A percentile compares a stretch with the other conserved stretches of the same genome.
Evolutionary conservation across 2,888 invertebrate species (phyloP).

Genomic region (Zhengitettix transpicula): DNA sequence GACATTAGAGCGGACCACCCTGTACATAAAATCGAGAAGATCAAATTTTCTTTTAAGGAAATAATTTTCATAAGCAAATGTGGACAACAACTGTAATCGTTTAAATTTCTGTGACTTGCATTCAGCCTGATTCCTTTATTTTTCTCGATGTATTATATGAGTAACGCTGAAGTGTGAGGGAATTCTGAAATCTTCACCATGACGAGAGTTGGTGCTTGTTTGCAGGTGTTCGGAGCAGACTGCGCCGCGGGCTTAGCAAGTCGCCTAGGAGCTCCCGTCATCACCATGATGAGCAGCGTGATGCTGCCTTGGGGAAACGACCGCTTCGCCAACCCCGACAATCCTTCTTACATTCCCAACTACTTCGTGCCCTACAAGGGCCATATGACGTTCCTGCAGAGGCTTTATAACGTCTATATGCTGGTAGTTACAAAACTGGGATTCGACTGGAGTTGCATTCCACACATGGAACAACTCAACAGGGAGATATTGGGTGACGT

Average conservation of each 20-base stretch:
- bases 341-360: neutral
- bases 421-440: neutral
- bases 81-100: no score
- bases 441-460: neutral
- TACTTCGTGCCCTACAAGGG: neutral
- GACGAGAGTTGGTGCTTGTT: neutral
- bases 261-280: neutral
- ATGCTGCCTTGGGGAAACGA: neutral
- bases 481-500: neutral
- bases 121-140: no score
- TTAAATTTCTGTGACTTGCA: no score
- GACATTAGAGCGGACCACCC: no score
- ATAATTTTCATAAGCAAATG: no score
- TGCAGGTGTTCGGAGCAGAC: neutral
- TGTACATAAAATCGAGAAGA: no score
- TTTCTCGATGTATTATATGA: no score
- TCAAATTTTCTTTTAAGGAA: no score
- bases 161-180: no score
- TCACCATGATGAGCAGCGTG: neutral
- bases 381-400: neutral
- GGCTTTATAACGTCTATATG: neutral
- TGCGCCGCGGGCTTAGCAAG: neutral
- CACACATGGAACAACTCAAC: neutral
- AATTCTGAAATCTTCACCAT: no score
- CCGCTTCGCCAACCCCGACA: neutral